Conservation (phyloP, 2,797 vertebrate species). For the Myiotriccus ornatus region DNA sequence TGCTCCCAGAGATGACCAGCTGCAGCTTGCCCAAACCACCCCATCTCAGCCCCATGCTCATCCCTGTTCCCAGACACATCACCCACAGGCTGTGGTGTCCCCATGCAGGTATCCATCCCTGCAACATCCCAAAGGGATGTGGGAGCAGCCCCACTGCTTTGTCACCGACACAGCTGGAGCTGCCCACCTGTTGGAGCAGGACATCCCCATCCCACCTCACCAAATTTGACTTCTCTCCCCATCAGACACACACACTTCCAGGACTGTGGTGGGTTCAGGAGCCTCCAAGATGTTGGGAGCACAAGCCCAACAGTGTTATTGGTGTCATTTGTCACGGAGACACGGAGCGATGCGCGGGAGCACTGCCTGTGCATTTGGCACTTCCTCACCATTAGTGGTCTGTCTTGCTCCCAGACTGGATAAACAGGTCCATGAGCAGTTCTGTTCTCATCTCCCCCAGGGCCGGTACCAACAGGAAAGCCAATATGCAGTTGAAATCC, state of each 20-base stretch:
- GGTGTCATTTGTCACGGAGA: not conserved
- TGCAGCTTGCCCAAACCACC: not conserved
- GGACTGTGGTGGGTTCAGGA: fast-evolving
- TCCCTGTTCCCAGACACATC: fast-evolving
- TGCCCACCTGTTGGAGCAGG: not conserved
- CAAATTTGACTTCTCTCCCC: not conserved
- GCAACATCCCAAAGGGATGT: not conserved
- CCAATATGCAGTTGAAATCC: slow-evolving; percentile 52
- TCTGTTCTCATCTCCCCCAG: not conserved
- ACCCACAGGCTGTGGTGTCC: fast-evolving
- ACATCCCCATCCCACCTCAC: not conserved
- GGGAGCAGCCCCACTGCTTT: fast-evolving
- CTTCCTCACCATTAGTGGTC: not conserved
- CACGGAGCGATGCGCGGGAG: fast-evolving
- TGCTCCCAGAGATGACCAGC: not conserved
- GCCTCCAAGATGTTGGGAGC: fast-evolving
- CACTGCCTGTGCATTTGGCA: not conserved
- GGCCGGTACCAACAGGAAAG: slow-evolving; percentile 30
- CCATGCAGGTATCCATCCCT: fast-evolving
- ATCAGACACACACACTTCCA: not conserved
- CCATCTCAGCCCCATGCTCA: fast-evolving
- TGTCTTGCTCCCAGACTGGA: slow-evolving; percentile 23
- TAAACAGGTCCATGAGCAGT: slow-evolving; percentile 15
- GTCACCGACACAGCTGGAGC: fast-evolving
- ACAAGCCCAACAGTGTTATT: fast-evolving